Evolutionary conservation across 1,140 invertebrate species (phyloP).

Genomic region (Orius laevigatus): DNA sequence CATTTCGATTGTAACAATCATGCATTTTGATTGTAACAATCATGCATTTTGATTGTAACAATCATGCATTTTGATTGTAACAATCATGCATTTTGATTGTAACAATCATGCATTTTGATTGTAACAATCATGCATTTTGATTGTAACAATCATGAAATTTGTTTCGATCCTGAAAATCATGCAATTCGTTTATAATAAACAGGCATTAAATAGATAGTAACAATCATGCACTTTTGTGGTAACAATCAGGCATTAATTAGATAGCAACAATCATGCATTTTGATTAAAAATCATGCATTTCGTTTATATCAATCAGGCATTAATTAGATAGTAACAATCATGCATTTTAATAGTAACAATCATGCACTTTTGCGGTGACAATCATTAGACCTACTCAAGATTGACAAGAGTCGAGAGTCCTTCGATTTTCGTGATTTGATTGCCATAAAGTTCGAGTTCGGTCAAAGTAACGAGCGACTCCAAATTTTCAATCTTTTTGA

Average conservation of each 20-base stretch:
- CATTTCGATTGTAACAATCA: no score
- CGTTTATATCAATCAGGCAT: not conserved
- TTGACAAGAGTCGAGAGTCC: slow-evolving; percentile 74
- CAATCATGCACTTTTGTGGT: not conserved
- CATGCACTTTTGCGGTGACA: no score
- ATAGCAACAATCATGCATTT: not conserved
- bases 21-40: no score
- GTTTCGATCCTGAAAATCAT: no score
- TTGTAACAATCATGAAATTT: no score
- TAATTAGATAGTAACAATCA: no score
- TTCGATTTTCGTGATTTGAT: slow-evolving; percentile 82
- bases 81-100: no score
- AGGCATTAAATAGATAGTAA: not conserved
- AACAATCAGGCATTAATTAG: not conserved
- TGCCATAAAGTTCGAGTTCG: slow-evolving; percentile 92
- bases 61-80: no score
- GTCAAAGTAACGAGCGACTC: slow-evolving; percentile 50
- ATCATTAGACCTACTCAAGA: slow-evolving; percentile 57
- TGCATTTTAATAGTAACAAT: slow-evolving; percentile 3
- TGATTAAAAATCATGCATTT: not conserved
- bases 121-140: no score
- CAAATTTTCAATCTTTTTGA: slow-evolving; percentile 86
- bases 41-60: no score
- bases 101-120: no score
- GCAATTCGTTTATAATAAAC: slow-evolving; percentile 10